Evolutionary conservation across 2,797 vertebrate genomes (phyloP).

Genomic region (Erpetoichthys calabaricus): DNA sequence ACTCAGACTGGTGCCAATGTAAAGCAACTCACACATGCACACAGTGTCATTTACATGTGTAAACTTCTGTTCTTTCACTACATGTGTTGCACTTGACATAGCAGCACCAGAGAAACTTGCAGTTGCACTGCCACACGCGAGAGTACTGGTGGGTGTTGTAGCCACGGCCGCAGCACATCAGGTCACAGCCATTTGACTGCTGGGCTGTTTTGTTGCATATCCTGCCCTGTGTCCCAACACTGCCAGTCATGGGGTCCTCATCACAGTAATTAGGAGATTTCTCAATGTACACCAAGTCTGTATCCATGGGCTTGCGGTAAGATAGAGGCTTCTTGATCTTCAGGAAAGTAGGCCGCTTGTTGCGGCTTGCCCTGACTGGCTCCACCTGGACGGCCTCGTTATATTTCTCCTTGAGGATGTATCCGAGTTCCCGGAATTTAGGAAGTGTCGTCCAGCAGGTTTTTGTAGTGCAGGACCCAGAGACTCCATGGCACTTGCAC

Average conservation of each 20-base stretch:
- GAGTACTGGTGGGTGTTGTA: constrained; percentile 96
- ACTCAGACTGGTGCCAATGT: not conserved
- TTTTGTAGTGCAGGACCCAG: constrained; percentile 91
- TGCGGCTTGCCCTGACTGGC: constrained; percentile 78
- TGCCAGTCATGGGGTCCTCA: constrained; percentile 78
- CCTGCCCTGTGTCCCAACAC: constrained; percentile 83
- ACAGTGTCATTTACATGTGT: constrained; percentile 81
- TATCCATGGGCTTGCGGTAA: constrained; percentile 89
- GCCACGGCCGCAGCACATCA: constrained; percentile 91
- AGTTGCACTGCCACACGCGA: constrained; percentile 93
- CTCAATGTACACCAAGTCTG: constrained; percentile 88
- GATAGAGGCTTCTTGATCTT: constrained; percentile 90
- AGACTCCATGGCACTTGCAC: constrained; percentile 92
- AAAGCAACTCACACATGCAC: not conserved
- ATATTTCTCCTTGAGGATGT: constrained; percentile 88
- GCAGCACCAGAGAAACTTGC: constrained; percentile 98
- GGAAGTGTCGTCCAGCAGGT: constrained; percentile 95
- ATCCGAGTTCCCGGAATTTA: constrained; percentile 89
- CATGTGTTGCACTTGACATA: constrained; percentile 95
- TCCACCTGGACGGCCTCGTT: constrained; percentile 86
- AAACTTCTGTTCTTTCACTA: constrained; percentile 91
- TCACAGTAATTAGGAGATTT: constrained; percentile 95
- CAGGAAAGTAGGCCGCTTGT: constrained; percentile 87
- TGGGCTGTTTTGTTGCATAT: constrained; percentile 89
- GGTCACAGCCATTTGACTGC: constrained; percentile 81